Evolutionary conservation across 2,797 vertebrate genomes (phyloP).

Genomic region (Melanotaenia parkinsoni): DNA sequence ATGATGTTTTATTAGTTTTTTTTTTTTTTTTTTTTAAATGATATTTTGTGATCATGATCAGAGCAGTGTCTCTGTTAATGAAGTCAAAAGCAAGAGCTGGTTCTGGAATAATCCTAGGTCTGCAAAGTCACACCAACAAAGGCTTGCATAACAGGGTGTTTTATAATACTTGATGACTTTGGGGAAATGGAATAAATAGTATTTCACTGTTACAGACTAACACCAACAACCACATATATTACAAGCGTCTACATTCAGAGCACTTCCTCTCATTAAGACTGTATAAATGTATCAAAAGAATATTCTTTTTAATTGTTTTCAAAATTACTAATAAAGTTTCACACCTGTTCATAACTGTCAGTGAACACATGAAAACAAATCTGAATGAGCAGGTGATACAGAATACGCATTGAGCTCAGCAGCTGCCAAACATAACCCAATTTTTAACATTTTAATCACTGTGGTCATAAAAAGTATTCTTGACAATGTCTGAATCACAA

Average conservation of each 20-base stretch:
- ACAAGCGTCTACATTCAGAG: not conserved
- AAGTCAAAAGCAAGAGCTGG: not conserved
- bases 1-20: not conserved
- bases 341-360: not conserved
- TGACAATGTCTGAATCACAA: too few relatives aligned
- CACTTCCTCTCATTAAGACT: not conserved
- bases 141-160: conserved; percentile 24
- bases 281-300: not conserved
- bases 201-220: conserved; percentile 11
- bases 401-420: not conserved
- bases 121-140: conserved; percentile 11
- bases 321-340: not conserved
- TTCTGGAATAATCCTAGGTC: conserved; percentile 3
- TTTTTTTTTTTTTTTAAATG: not conserved
- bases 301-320: not conserved
- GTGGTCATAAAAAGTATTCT: too few relatives aligned
- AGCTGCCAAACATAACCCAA: too few relatives aligned
- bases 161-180: conserved; percentile 30
- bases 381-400: not conserved
- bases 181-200: not conserved
- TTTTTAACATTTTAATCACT: too few relatives aligned
- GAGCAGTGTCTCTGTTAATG: not conserved
- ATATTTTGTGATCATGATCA: not conserved
- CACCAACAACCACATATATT: not conserved
- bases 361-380: not conserved